These are phyloP conservation scores for Butastur rufipennis DNA, from an alignment of 2,113 vertebrate genomes.

Conservation along the genomic window DNA sequence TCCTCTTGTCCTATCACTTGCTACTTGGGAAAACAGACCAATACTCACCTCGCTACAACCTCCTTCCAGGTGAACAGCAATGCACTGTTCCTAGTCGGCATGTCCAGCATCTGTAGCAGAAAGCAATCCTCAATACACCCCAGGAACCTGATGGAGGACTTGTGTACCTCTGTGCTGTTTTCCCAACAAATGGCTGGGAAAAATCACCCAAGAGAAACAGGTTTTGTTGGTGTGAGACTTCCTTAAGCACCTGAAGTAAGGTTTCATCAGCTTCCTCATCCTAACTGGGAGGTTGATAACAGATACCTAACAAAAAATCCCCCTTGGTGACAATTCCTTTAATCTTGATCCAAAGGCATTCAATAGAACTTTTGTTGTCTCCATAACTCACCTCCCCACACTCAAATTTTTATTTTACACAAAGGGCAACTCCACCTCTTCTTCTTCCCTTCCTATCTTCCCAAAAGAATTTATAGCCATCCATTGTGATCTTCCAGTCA, in stretches of 20 bases:
- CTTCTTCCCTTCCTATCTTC: neutral
- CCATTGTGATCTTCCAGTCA: neutral
- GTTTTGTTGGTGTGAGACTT: neutral
- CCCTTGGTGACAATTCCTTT: neutral
- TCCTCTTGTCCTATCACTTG: neutral
- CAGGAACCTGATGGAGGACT: neutral
- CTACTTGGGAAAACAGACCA: neutral
- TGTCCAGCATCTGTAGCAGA: neutral
- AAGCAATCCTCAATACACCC: neutral
- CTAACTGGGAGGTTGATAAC: no score
- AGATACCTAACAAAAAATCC: neutral
- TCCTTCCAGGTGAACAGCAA: neutral
- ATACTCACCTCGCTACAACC: neutral
- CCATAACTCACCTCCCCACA: neutral
- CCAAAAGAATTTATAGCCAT: neutral
- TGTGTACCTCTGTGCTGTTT: neutral
- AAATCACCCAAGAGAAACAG: neutral
- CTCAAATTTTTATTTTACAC: neutral
- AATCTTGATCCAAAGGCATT: neutral
- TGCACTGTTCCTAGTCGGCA: accelerated
- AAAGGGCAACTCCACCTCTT: neutral
- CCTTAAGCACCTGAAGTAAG: neutral
- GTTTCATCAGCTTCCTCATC: neutral
- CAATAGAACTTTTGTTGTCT: accelerated
- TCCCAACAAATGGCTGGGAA: neutral